phyloP scores from a whole-genome alignment of 2,113 vertebrate species.

The Garra rufa region DNA sequence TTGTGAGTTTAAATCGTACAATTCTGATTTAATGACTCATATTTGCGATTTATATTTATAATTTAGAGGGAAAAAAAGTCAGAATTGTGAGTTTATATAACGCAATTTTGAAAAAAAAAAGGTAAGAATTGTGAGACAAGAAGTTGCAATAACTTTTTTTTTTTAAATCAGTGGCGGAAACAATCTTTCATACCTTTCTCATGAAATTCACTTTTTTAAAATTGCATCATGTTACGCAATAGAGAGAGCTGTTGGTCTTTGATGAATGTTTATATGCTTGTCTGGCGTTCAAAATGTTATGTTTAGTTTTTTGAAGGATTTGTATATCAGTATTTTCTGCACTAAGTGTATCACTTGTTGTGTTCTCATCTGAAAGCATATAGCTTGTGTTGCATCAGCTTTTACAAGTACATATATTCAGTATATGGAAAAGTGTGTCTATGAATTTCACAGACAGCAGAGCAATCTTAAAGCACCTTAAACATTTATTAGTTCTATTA shows the following conservation, averaged over 20 bases:
- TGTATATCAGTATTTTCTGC: conserved; percentile 35
- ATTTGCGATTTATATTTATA: too few species aligned
- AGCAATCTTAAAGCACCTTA: conserved; percentile 83
- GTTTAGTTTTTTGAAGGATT: conserved; percentile 19
- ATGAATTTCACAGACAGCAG: conserved; percentile 64
- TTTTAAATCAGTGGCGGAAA: too few species aligned
- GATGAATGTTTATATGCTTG: conserved; percentile 1
- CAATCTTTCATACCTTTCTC: too few species aligned
- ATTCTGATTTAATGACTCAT: too few species aligned
- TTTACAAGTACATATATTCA: conserved; percentile 43
- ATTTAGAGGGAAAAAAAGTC: too few species aligned
- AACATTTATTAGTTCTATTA: conserved; percentile 68
- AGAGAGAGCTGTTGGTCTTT: conserved; percentile 20
- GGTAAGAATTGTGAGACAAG: too few species aligned
- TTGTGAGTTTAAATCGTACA: too few species aligned
- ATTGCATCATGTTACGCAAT: background rate
- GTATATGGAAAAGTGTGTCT: conserved; percentile 46
- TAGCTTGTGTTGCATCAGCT: conserved; percentile 21
- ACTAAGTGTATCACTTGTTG: conserved; percentile 29
- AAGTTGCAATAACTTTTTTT: too few species aligned
- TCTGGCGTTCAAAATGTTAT: background rate
- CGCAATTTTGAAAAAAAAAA: too few species aligned
- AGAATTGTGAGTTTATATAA: too few species aligned
- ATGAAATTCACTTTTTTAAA: background rate
- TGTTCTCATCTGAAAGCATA: conserved; percentile 31